Conservation (phyloP, 2,888 invertebrate species). For the Scaptomyza caliginosa region DNA sequence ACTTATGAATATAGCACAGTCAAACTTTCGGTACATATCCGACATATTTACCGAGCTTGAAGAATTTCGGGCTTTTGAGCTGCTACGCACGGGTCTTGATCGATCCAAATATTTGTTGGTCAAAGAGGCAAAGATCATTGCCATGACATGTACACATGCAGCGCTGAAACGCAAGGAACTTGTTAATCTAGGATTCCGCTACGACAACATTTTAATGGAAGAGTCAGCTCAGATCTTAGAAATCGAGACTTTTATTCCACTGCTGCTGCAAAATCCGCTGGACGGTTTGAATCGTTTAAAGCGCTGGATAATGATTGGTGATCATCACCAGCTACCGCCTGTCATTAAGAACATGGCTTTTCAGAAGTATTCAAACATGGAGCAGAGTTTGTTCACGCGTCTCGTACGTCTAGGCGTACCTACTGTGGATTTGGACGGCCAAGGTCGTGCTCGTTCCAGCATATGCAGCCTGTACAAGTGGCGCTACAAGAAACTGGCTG, state of each 20-base stretch:
- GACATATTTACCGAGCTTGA: slow-evolving; percentile 98
- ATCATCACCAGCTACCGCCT: slow-evolving; percentile 99
- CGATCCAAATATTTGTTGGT: slow-evolving; percentile 98
- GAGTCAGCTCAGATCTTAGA: slow-evolving; percentile 99
- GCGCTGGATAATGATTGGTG: slow-evolving; percentile 99
- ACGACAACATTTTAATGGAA: slow-evolving; percentile 99
- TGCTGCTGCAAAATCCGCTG: slow-evolving; percentile 98
- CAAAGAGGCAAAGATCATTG: slow-evolving; percentile 99
- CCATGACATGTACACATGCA: slow-evolving; percentile 99
- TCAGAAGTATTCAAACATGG: slow-evolving; percentile 99
- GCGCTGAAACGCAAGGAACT: slow-evolving; percentile 98
- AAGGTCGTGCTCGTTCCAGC: slow-evolving; percentile 96
- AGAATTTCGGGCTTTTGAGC: slow-evolving; percentile 98
- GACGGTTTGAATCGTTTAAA: slow-evolving; percentile 98
- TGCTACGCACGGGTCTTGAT: slow-evolving; percentile 97
- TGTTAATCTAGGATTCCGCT: slow-evolving; percentile 97
- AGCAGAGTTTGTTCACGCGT: slow-evolving; percentile 98
- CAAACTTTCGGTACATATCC: slow-evolving; percentile 97
- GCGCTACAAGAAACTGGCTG: slow-evolving; percentile 98
- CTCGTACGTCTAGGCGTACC: slow-evolving; percentile 98
- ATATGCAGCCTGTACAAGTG: slow-evolving; percentile 97
- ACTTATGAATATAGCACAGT: slow-evolving; percentile 94
- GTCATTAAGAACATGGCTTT: slow-evolving; percentile 99
- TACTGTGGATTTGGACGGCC: slow-evolving; percentile 98
- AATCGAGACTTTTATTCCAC: slow-evolving; percentile 99